A percentile compares a stretch with the other conserved stretches of the same genome.
Conservation (phyloP, 1,140 invertebrate genomes). For the Maconellicoccus hirsutus region DNA sequence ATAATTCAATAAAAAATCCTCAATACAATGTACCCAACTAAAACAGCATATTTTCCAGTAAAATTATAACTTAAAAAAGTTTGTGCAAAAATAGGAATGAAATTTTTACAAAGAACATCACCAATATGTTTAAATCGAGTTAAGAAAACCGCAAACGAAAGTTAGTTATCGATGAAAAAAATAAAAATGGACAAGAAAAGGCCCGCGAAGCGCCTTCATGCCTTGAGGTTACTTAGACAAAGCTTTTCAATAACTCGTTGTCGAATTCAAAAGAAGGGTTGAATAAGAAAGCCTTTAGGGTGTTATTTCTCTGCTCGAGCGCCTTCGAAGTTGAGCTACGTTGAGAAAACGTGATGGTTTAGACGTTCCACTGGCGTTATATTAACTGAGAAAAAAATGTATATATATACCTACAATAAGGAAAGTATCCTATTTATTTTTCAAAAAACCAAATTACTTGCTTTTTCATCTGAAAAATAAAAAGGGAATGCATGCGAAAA, state of each 20-base stretch:
- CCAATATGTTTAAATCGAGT: background rate
- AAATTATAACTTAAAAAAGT: background rate
- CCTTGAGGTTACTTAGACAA: slow-evolving; percentile 21
- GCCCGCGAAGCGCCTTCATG: background rate
- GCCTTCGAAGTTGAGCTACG: background rate
- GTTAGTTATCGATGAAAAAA: slow-evolving; percentile 4
- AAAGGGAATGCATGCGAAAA: background rate
- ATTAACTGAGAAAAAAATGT: background rate
- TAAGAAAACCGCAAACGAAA: slow-evolving; percentile 15
- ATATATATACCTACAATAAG: background rate
- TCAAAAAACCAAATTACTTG: slow-evolving; percentile 15
- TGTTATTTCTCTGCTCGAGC: slow-evolving; percentile 11
- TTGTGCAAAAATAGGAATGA: background rate
- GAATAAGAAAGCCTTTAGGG: slow-evolving; percentile 14
- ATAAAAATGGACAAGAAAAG: slow-evolving; percentile 15
- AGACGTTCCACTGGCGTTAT: background rate
- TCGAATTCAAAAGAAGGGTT: slow-evolving; percentile 21
- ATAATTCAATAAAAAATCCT: too few relatives aligned
- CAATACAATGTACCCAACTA: too few relatives aligned
- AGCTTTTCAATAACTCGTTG: slow-evolving; percentile 18
- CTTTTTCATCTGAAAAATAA: background rate
- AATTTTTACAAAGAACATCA: background rate
- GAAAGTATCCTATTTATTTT: slow-evolving; percentile 1
- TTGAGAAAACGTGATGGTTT: slow-evolving; percentile 13
- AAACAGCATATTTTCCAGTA: background rate